Percentiles rank a stretch among this genome's conserved stretches.
These are phyloP conservation scores for Amphipoea oculea DNA, from an alignment of 2,888 invertebrate species.

Conservation along the genomic window DNA sequence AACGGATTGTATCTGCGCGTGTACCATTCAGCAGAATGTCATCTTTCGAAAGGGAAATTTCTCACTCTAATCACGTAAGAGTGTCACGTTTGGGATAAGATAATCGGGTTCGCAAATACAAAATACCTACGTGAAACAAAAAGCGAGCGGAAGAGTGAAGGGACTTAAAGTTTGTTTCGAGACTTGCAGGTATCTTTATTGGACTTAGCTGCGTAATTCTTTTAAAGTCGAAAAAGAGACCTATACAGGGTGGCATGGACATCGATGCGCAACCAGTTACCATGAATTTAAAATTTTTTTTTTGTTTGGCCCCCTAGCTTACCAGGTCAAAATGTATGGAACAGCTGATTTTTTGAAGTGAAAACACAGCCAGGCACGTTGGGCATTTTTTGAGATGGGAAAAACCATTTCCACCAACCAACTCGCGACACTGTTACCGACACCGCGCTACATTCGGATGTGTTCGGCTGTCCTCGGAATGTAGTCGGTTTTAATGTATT, in stretches of 20 bases:
- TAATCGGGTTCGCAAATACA: constrained; percentile 75
- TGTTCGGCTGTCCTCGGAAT: too few relatives aligned
- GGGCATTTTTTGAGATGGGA: too few relatives aligned
- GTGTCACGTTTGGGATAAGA: constrained; percentile 76
- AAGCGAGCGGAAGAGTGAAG: constrained; percentile 64
- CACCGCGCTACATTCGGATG: too few relatives aligned
- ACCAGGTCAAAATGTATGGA: not conserved
- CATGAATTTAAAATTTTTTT: too few relatives aligned
- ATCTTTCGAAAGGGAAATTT: constrained; percentile 41
- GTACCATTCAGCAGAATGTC: constrained; percentile 31
- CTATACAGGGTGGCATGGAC: not conserved
- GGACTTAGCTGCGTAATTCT: constrained; percentile 63
- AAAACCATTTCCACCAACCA: too few relatives aligned
- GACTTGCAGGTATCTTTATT: constrained; percentile 57
- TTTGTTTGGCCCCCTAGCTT: too few relatives aligned
- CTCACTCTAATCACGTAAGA: constrained; percentile 67
- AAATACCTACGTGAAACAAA: constrained; percentile 72
- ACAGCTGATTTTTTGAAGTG: not conserved
- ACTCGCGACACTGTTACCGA: too few relatives aligned
- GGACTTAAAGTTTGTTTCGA: constrained; percentile 67
- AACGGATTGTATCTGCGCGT: not conserved
- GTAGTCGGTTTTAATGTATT: too few relatives aligned
- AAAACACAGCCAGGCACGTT: too few relatives aligned
- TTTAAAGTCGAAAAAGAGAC: constrained; percentile 45
- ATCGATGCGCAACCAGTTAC: too few relatives aligned